A percentile compares a stretch with the other conserved stretches of the same genome.
These are phyloP conservation scores for Bovichtus diacanthus DNA, from an alignment of 2,797 vertebrate genomes.

Conservation along the genomic window DNA sequence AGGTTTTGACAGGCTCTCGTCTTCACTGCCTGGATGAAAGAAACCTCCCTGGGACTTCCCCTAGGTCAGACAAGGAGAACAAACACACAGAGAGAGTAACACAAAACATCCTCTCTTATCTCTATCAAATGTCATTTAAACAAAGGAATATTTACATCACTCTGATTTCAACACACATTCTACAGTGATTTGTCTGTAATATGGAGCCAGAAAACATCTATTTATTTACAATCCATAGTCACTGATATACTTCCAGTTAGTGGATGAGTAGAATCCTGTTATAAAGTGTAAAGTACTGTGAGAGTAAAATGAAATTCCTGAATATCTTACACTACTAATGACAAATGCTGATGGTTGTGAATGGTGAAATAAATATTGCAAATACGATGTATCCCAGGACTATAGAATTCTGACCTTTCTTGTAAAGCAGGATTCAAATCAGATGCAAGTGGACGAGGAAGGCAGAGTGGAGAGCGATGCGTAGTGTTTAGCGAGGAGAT, in stretches of 20 bases:
- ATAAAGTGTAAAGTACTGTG: neutral
- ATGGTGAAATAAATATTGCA: constrained; percentile 13
- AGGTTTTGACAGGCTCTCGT: constrained; percentile 76
- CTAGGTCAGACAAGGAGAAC: constrained; percentile 63
- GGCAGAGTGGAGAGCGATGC: constrained; percentile 46
- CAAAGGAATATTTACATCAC: neutral
- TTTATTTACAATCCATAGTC: neutral
- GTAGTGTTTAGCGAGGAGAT: constrained; percentile 66
- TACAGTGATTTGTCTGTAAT: too few relatives aligned
- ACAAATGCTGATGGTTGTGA: neutral
- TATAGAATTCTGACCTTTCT: constrained; percentile 59
- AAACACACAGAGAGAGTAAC: constrained; percentile 30
- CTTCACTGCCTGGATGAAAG: constrained; percentile 69
- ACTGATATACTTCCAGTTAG: neutral
- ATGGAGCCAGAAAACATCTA: neutral
- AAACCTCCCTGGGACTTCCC: constrained; percentile 70
- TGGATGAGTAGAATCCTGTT: neutral
- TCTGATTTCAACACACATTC: too few relatives aligned
- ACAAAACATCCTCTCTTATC: neutral
- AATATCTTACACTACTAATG: neutral
- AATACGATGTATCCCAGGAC: constrained; percentile 21
- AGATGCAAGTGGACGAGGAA: constrained; percentile 40
- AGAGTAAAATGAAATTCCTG: neutral
- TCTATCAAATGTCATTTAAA: neutral
- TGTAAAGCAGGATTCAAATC: constrained; percentile 47